phyloP scores from a whole-genome alignment of 2,797 vertebrate genomes.

The Morelia viridis region DNA sequence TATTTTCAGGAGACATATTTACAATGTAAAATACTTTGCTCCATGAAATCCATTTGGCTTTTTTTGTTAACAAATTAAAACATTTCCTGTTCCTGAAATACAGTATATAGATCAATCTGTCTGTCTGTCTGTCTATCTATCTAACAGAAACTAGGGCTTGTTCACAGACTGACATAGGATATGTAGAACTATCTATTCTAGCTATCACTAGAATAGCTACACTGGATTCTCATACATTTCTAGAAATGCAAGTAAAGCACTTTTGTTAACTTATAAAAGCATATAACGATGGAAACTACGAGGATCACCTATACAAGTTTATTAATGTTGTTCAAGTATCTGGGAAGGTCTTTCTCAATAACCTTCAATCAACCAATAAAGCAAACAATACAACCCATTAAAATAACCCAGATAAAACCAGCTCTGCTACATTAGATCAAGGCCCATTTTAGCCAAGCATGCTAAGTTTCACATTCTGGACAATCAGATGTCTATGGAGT shows the following conservation, averaged over 20 bases:
- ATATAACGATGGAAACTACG: not conserved
- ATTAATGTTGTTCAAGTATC: not conserved
- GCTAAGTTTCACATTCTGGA: not conserved
- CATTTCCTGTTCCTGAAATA: not conserved
- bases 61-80: not conserved
- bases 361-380: not conserved
- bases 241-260: not conserved
- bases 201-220: not conserved
- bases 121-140: too few relatives aligned
- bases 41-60: not conserved
- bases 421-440: not conserved
- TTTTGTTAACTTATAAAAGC: not conserved
- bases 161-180: not conserved
- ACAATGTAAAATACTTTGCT: not conserved
- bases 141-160: not conserved
- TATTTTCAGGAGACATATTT: not conserved
- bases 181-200: not conserved
- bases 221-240: not conserved
- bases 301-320: not conserved
- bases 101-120: not conserved
- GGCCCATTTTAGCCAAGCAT: not conserved
- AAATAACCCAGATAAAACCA: not conserved
- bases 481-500: not conserved
- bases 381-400: not conserved
- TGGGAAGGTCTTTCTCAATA: not conserved